Evolutionary conservation across 2,113 vertebrate genomes (phyloP), one percentile per base, ranked within the genome.

Genomic region (Naja naja): DNA sequence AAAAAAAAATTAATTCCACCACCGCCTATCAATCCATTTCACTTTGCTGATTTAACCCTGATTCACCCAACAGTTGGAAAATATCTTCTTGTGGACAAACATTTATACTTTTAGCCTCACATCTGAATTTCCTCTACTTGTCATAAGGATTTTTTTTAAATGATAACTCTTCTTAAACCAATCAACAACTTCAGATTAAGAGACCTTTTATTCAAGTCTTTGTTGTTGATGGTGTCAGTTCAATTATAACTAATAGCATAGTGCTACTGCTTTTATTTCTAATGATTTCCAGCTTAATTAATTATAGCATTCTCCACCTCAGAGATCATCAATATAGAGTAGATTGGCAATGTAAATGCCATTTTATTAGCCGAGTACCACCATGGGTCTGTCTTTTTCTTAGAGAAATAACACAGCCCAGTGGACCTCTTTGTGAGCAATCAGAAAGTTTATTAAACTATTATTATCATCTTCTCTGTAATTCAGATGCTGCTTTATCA

Each of bases 391-490:
- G 74, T 23, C 54, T 90, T 30, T 87, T 87, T 93, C 55, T 45
- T 86, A 87, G 74, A 93, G 92, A 90, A 90, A 90, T 90, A 93
- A 87, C 55, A 30, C 30, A 86, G 74, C 74, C 39, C 92, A 87
- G 81, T 90, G 34, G 88, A 53, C 89, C 53, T 58, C 89, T 93
- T 90, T 87, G n/a, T 34, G 43, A 93, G n/a, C 74, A 90, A 58
- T 93, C 92, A 86, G 81, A 85, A 90, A 85, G 45, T 81, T 90
- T 93, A 93, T 93, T 93, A 86, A 93, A 90, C 54, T 52, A 90
- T 93, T 90, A 89, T 90, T 90, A 89, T 93, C 60, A 90, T 52
- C 54, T 47, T 49, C 14, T 27, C 74, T 87, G 74, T 90, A 93
- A 90, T 60, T 85, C 81, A 90, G 60, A 93, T 49, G 43, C 89